These are phyloP conservation scores for Bubalus kerabau DNA, from an alignment of 2,113 vertebrate species.

Conservation along the genomic window DNA sequence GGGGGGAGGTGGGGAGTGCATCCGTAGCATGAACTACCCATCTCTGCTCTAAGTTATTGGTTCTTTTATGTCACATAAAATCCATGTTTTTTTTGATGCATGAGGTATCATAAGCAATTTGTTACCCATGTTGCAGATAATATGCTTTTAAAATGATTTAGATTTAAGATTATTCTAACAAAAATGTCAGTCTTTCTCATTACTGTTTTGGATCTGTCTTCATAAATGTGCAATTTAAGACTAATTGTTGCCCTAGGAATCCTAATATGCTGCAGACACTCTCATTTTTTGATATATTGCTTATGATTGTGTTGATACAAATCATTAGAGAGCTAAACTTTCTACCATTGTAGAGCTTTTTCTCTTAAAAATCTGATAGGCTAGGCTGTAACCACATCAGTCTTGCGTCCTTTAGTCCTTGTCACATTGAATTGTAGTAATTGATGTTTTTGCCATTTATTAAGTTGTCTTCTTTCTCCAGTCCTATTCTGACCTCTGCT, in stretches of 20 bases:
- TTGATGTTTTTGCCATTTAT: background rate
- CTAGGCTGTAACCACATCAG: background rate
- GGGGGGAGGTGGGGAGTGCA: background rate
- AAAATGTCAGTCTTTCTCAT: background rate
- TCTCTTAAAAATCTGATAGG: background rate
- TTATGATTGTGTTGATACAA: background rate
- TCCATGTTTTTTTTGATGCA: background rate
- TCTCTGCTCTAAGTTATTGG: background rate
- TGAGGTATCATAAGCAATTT: background rate
- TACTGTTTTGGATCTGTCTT: background rate
- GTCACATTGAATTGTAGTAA: background rate
- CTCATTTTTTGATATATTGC: background rate
- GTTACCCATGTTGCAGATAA: background rate
- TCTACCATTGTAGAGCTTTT: background rate
- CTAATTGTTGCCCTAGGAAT: background rate
- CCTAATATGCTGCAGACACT: background rate
- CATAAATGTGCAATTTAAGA: background rate
- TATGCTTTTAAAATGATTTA: conserved; percentile 1
- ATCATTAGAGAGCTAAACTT: background rate
- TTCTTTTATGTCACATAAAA: background rate
- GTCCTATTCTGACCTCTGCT: background rate
- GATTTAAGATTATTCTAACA: background rate
- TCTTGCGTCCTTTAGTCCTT: background rate
- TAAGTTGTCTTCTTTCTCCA: background rate
- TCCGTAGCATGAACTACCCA: background rate